Evolutionary conservation across 2,888 invertebrate species (phyloP).

Genomic region (Craniophora ligustri): DNA sequence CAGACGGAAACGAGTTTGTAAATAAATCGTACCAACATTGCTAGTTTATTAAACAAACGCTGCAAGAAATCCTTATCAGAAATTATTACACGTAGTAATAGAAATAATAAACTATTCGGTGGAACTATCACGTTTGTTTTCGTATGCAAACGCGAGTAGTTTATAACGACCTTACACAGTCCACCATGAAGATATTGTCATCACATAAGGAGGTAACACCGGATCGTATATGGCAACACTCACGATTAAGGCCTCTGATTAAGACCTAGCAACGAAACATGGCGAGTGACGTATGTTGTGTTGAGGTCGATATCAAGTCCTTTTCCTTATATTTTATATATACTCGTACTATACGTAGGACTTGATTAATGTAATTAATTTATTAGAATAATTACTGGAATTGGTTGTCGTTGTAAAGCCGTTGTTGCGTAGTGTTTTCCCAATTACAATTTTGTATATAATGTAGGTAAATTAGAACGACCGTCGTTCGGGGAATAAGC

Average conservation of each 20-base stretch:
- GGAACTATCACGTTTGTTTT: conserved; percentile 30
- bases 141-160: conserved; percentile 26
- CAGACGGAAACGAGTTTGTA: neutral
- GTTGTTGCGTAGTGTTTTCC: neutral
- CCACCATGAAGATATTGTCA: conserved; percentile 15
- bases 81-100: neutral
- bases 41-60: neutral
- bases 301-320: conserved; percentile 20
- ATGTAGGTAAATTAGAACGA: neutral
- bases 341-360: neutral
- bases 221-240: conserved; percentile 26
- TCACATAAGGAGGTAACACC: conserved; percentile 42
- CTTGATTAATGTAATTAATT: neutral
- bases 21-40: neutral
- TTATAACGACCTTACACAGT: conserved; percentile 14
- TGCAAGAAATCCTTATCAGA: neutral
- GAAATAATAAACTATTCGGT: conserved; percentile 15
- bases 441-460: neutral
- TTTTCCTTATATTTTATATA: conserved; percentile 36
- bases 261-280: conserved; percentile 15
- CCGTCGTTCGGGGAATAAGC: neutral
- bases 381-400: neutral
- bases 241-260: conserved; percentile 33
- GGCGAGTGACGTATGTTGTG: conserved; percentile 18
- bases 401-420: neutral